Evolutionary conservation across 2,888 invertebrate species (phyloP).

Genomic region (Polymixis lichenea): DNA sequence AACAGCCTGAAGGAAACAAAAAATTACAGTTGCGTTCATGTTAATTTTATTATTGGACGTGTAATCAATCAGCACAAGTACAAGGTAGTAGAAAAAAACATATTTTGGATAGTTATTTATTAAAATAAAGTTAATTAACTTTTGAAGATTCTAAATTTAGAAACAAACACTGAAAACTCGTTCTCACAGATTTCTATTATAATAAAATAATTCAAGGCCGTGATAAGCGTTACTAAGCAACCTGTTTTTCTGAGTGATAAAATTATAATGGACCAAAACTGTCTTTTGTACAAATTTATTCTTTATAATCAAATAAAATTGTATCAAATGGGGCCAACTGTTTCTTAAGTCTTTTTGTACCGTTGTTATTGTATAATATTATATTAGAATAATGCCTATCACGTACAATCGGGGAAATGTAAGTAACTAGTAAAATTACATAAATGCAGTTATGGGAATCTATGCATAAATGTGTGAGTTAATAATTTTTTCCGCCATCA

Average conservation of each 20-base stretch:
- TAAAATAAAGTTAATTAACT: neutral
- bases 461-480: constrained; percentile 52
- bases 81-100: neutral
- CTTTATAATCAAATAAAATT: constrained; percentile 71
- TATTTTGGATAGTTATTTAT: neutral
- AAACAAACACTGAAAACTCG: neutral
- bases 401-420: constrained; percentile 88
- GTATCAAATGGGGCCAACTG: constrained; percentile 81
- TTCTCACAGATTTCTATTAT: neutral
- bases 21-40: constrained; percentile 47
- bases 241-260: constrained; percentile 71
- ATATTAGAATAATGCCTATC: constrained; percentile 83
- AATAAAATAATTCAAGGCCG: constrained; percentile 20
- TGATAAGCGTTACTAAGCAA: constrained; percentile 78
- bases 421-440: constrained; percentile 69
- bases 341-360: constrained; percentile 68
- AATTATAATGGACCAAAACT: constrained; percentile 82
- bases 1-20: neutral
- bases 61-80: neutral
- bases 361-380: constrained; percentile 65
- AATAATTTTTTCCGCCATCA: constrained; percentile 9
- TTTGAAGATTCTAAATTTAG: neutral
- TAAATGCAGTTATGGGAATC: constrained; percentile 6
- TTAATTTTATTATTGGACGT: neutral
- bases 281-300: constrained; percentile 86